Evolutionary conservation across 1,140 invertebrate genomes (phyloP).

Genomic region (Aethina tumida): DNA sequence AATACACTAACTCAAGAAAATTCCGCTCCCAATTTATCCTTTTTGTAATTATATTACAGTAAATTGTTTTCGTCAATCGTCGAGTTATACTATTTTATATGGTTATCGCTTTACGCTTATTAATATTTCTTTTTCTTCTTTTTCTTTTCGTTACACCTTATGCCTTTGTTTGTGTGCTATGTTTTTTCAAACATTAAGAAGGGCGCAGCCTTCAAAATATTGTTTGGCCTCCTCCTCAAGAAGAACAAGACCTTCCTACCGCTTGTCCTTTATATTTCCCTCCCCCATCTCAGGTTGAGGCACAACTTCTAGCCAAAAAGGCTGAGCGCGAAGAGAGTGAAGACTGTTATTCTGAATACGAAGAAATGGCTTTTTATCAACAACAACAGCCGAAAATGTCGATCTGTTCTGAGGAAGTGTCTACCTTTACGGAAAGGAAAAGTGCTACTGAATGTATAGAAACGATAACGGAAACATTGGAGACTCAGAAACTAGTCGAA

Average conservation of each 20-base stretch:
- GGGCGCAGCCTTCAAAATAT: conserved; percentile 46
- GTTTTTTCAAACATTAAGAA: conserved; percentile 22
- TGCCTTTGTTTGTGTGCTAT: conserved; percentile 16
- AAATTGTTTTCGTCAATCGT: neutral
- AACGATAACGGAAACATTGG: conserved; percentile 31
- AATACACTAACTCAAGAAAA: too few species aligned
- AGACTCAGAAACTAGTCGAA: conserved; percentile 33
- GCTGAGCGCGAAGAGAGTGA: conserved; percentile 15
- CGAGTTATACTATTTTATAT: conserved; percentile 19
- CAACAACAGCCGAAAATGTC: conserved; percentile 22
- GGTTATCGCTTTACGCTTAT: neutral
- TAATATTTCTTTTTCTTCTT: conserved; percentile 22
- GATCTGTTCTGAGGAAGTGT: conserved; percentile 31
- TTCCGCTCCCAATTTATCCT: too few species aligned
- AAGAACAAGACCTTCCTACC: conserved; percentile 30
- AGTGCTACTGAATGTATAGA: conserved; percentile 33
- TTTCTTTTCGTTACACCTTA: conserved; percentile 20
- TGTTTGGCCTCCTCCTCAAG: conserved; percentile 45
- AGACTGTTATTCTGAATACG: conserved; percentile 12
- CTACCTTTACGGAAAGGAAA: conserved; percentile 25
- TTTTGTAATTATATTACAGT: conserved; percentile 1
- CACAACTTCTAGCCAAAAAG: conserved; percentile 12
- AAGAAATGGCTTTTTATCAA: conserved; percentile 16
- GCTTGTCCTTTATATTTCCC: conserved; percentile 33
- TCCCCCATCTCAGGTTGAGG: conserved; percentile 27